Conservation (phyloP, 2,113 vertebrate species). For the Heterotilapia buettikoferi region DNA sequence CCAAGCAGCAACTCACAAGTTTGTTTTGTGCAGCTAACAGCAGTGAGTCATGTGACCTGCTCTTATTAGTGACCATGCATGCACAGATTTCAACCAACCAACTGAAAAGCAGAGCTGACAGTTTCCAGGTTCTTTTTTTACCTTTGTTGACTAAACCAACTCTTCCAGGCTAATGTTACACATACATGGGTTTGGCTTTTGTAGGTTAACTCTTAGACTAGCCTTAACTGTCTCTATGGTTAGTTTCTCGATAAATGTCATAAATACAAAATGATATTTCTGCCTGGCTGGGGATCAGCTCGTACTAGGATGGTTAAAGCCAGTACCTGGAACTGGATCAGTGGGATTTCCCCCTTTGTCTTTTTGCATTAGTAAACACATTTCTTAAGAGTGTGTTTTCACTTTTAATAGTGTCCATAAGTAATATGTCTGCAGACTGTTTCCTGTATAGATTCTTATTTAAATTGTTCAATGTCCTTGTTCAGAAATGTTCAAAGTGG, state of each 20-base stretch:
- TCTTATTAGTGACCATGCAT: neutral
- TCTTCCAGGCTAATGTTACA: neutral
- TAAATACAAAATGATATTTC: neutral
- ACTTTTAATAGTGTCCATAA: neutral
- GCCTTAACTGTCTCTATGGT: neutral
- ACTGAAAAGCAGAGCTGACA: neutral
- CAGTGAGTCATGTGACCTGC: neutral
- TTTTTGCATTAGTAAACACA: accelerated
- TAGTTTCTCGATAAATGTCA: neutral
- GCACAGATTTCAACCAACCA: neutral
- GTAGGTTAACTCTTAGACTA: neutral
- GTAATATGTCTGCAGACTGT: neutral
- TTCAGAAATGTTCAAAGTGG: accelerated
- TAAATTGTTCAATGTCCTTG: neutral
- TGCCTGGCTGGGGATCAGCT: neutral
- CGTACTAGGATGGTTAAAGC: neutral
- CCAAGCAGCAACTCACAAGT: neutral
- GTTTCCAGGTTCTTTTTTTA: neutral
- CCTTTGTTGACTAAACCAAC: neutral
- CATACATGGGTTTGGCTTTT: accelerated
- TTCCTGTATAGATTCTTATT: neutral
- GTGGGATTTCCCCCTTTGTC: neutral
- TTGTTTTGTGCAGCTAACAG: accelerated
- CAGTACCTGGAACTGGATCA: neutral
- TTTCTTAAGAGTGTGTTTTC: neutral